Evolutionary conservation across 2,113 vertebrate species (phyloP), one percentile per base, ranked within the genome.

Genomic region (Pleuronectes platessa): DNA sequence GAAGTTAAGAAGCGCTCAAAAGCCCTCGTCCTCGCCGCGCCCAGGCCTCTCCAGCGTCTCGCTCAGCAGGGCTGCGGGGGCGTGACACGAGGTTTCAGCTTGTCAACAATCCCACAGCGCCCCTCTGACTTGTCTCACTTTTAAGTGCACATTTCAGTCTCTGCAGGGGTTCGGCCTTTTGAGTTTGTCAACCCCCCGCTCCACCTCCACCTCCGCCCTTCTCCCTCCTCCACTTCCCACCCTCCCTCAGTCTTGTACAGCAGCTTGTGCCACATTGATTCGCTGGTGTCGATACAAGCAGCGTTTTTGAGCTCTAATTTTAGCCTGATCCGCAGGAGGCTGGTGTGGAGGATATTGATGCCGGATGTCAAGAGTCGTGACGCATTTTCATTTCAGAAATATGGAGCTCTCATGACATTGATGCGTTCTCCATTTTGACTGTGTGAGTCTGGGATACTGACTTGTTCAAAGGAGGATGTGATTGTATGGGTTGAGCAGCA

Each of bases 181-280:
- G 64, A 79, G 85, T 61, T 78, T 78, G 74, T 18, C 79, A 83
- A 23, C 78, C 23, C 21, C 13, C 6, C 11, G 68, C 53, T 23
- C 53, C 27, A 5, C 31, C 1, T 60, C 31, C 37, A 17, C 23
- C 23, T 7, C 20, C 26, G 20, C 27, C 64, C 21, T 53, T 55
- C 47, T 13, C 47, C 23, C 65, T 40, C 68, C 53, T 54, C 59
- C 74, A 17, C 68, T 42, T 27, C 61, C 58, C n/a, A 54, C 65
- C 63, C 73, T 35, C 72, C 68, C 74, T 69, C 68, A 6, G 79
- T 53, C 88, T 90, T 74, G 88, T 87, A 83, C 88, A 82, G 84
- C 71, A 69, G 84, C 85, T 76, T 70, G 85, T 74, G 82, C 88
- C 87, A 81, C 90, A 91, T 92, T 80, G 90, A 93, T 92, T 90